These are phyloP conservation scores for Oxyteleia sp. DNA, from an alignment of 2,888 invertebrate species.

Conservation along the genomic window DNA sequence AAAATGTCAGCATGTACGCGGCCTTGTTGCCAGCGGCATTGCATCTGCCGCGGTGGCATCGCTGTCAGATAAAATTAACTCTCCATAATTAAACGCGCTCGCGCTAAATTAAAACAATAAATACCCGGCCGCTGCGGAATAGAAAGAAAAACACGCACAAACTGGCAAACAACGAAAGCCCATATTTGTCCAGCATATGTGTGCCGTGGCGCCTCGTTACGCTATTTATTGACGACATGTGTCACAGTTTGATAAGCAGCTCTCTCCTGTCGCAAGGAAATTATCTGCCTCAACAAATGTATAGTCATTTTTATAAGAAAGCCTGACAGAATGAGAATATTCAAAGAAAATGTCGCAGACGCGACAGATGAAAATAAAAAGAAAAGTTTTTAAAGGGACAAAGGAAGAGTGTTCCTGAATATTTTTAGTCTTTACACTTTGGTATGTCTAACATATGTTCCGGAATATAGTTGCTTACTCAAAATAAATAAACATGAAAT, in stretches of 20 bases:
- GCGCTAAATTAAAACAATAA: constrained; percentile 86
- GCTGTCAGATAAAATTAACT: constrained; percentile 82
- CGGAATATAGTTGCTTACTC: too few relatives aligned
- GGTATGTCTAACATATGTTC: too few relatives aligned
- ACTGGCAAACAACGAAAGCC: constrained; percentile 49
- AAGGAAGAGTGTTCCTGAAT: too few relatives aligned
- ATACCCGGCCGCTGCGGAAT: constrained; percentile 77
- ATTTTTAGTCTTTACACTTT: too few relatives aligned
- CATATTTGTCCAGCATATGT: constrained; percentile 66
- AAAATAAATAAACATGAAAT: too few relatives aligned
- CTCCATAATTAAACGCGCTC: constrained; percentile 86
- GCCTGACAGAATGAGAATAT: neutral
- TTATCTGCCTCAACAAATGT: constrained; percentile 5
- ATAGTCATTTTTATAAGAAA: neutral
- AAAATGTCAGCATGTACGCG: constrained; percentile 60
- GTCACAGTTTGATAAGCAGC: constrained; percentile 45
- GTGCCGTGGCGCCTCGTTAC: constrained; percentile 38
- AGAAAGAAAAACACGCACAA: constrained; percentile 64
- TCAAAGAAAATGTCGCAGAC: neutral
- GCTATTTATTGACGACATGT: constrained; percentile 56
- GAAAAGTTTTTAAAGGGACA: too few relatives aligned
- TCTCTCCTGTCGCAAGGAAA: constrained; percentile 9
- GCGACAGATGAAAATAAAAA: neutral
- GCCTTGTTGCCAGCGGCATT: constrained; percentile 45
- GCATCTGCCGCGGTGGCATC: constrained; percentile 56